Evolutionary conservation across 2,113 vertebrate genomes (phyloP).

Genomic region (Misgurnus anguillicaudatus): DNA sequence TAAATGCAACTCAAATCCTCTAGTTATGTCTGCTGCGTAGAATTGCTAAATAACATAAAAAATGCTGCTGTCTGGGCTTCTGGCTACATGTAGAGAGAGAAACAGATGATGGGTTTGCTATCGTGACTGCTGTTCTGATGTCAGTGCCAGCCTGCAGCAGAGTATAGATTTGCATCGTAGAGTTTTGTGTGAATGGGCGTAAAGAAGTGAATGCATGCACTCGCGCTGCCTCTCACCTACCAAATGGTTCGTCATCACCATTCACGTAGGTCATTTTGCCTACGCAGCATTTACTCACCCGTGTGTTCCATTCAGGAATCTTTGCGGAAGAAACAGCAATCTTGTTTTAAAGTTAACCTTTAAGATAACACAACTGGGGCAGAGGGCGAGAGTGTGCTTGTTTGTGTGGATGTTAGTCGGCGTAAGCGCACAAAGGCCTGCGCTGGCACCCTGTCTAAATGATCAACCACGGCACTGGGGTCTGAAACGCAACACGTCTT

Average conservation of each 20-base stretch:
- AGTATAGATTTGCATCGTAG: slow-evolving; percentile 13
- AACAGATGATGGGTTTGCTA: slow-evolving; percentile 31
- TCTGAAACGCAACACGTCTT: slow-evolving; percentile 10
- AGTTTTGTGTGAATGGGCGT: neutral
- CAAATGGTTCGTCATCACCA: slow-evolving; percentile 13
- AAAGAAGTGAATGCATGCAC: slow-evolving; percentile 16
- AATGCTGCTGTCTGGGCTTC: slow-evolving; percentile 21
- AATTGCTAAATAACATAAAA: neutral
- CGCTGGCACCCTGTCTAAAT: slow-evolving; percentile 7
- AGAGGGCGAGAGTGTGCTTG: slow-evolving; percentile 21
- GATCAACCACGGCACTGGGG: neutral
- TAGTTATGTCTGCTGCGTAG: slow-evolving; percentile 26
- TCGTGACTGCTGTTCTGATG: slow-evolving; percentile 31
- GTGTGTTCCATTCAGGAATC: slow-evolving; percentile 9
- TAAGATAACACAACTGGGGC: slow-evolving; percentile 31
- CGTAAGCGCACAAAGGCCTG: slow-evolving; percentile 18
- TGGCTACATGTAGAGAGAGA: slow-evolving; percentile 16
- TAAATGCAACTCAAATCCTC: slow-evolving; percentile 23
- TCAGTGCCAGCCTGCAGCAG: slow-evolving; percentile 12
- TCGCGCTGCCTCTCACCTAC: slow-evolving; percentile 25
- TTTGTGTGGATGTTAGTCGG: slow-evolving; percentile 4
- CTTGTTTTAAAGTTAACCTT: slow-evolving; percentile 25
- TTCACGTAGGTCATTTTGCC: neutral
- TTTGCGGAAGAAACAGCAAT: slow-evolving; percentile 8
- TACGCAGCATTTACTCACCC: no score